Percentiles rank a stretch among this genome's conserved stretches.
phyloP scores from a whole-genome alignment of 2,888 invertebrate species.

The Diarsia dahlii region DNA sequence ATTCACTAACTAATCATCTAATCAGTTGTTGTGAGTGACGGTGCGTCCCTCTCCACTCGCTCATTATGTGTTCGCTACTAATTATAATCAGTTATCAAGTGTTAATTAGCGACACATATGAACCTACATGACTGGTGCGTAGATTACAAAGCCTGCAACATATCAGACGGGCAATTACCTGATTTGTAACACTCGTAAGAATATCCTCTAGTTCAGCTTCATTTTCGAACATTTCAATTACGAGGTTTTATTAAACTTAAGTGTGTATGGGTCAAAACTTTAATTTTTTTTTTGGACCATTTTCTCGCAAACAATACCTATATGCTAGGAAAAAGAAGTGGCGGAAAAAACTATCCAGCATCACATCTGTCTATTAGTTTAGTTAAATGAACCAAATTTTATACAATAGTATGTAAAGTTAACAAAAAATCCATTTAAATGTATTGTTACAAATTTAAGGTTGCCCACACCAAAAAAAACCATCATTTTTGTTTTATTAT shows the following conservation, averaged over 20 bases:
- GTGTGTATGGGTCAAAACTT: neutral
- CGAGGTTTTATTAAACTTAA: neutral
- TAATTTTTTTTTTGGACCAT: neutral
- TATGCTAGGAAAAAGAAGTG: no score
- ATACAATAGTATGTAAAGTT: no score
- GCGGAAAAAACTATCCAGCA: no score
- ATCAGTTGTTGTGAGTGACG: conserved; percentile 10
- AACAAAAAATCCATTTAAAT: no score
- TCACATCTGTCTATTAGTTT: no score
- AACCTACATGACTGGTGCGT: no score
- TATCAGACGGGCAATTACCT: neutral
- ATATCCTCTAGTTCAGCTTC: neutral
- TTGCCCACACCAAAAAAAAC: no score
- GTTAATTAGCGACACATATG: conserved; percentile 2
- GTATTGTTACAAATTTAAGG: no score
- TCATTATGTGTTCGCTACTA: conserved; percentile 3
- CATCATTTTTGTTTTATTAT: no score
- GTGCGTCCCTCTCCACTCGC: conserved; percentile 10
- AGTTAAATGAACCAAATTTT: no score
- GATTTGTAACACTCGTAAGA: no score
- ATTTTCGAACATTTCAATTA: neutral
- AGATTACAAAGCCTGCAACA: neutral
- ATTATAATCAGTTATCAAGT: conserved; percentile 20
- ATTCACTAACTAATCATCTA: neutral
- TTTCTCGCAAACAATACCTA: no score